Percentiles rank a stretch among this genome's conserved stretches.
Conservation (phyloP, 2,113 vertebrate genomes). For the Nothoprocta perdicaria region DNA sequence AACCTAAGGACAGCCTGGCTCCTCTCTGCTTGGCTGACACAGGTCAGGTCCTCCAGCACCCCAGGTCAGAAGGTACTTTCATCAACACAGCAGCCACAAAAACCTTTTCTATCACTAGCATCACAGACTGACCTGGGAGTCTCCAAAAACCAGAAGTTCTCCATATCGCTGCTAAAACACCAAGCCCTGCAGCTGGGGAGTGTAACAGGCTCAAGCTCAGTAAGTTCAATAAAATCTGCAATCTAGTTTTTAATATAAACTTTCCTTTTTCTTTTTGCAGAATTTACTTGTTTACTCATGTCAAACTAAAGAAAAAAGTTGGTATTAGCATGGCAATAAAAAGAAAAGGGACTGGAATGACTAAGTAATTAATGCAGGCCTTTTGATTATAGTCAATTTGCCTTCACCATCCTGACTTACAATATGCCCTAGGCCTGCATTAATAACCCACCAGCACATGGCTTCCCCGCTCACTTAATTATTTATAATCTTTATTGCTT, state of each 20-base stretch:
- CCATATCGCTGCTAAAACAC: background rate
- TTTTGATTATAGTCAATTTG: constrained; percentile 75
- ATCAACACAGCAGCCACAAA: background rate
- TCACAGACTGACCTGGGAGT: background rate
- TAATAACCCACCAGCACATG: constrained; percentile 58
- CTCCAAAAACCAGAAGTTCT: background rate
- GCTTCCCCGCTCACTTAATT: constrained; percentile 65
- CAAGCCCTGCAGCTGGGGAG: background rate
- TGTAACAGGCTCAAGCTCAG: background rate
- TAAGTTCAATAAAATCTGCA: background rate
- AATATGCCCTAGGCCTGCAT: constrained; percentile 52
- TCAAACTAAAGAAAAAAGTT: constrained; percentile 8
- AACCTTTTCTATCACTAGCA: background rate
- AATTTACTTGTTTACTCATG: background rate
- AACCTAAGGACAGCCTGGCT: background rate
- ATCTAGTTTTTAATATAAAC: background rate
- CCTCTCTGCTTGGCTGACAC: background rate
- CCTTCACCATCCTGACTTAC: constrained; percentile 64
- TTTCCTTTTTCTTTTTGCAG: background rate
- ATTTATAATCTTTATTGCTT: constrained; percentile 67
- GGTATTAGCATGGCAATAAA: constrained; percentile 12
- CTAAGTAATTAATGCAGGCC: constrained; percentile 59
- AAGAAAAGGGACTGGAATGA: constrained; percentile 45
- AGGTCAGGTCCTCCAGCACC: background rate
- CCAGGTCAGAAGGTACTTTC: background rate